phyloP scores from a whole-genome alignment of 2,113 vertebrate genomes.

The Pantherophis guttatus region DNA sequence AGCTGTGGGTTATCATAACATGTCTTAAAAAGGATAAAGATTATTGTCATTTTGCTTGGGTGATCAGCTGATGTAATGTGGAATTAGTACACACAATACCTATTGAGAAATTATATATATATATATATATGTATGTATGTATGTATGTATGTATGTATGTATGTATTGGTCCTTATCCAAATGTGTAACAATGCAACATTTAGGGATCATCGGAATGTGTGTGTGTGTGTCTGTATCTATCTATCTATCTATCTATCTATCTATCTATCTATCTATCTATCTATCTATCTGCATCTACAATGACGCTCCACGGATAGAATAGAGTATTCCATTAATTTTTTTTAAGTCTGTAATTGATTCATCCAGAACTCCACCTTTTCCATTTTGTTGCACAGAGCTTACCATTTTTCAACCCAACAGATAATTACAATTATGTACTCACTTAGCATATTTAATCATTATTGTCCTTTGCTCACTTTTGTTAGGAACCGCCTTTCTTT shows the following conservation, averaged over 20 bases:
- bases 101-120: background rate
- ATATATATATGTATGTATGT: too few relatives aligned
- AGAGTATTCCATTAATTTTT: background rate
- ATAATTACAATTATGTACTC: background rate
- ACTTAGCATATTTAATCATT: background rate
- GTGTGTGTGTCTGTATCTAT: too few relatives aligned
- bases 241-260: background rate
- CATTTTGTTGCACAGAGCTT: background rate
- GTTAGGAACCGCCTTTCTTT: background rate
- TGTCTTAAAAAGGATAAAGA: background rate
- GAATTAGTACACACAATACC: background rate
- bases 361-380: background rate
- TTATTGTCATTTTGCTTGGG: background rate
- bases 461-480: background rate
- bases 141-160: too few relatives aligned
- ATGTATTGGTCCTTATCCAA: background rate
- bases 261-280: background rate
- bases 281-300: background rate
- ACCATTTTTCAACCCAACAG: background rate
- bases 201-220: background rate
- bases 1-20: background rate
- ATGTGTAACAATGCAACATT: background rate
- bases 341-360: background rate
- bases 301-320: background rate
- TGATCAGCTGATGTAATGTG: background rate